Evolutionary conservation across 2,113 vertebrate species (phyloP), one percentile per base, ranked within the genome.

Genomic region (Nannospalax galili): DNA sequence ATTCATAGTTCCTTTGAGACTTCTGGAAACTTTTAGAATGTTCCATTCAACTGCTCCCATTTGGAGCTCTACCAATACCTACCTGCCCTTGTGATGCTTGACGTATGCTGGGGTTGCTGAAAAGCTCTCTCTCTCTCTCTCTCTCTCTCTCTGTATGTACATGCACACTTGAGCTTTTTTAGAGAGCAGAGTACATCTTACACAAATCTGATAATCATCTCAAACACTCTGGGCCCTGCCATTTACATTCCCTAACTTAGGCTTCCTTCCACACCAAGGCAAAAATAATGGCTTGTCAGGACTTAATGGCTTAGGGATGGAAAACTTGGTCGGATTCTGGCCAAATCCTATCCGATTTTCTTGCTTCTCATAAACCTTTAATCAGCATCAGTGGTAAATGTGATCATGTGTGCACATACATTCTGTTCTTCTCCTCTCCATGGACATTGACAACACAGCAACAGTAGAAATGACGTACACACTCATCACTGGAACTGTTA

Each of bases 311-410:
- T 98, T 99, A 99, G 92, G 95, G 98, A 98, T 98, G 97, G 98
- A 97, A 99, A 99, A 98, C 98, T 98, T 98, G 98, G 97, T 98
- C 60, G 84, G 98, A 99, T 99, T 98, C 97, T 97, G 94, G 77
- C 95, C 97, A 98, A 99, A 99, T 99, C 98, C 98, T 98, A 98
- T 98, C 98, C 98, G 98, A 98, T 98, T 98, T 99, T 98, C 98
- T 98, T 98, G 93, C 96, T 98, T 98, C 93, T 98, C 97, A 89
- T 98, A 98, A 99, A 98, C 97, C 98, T 98, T 98, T 98, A 98
- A 98, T 98, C 98, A 98, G 98, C 92, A 98, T 98, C 98, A 96
- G n/a, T 52, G 95, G 95, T 84, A 22, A 84, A 64, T 42, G 56
- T 78, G 87, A 79, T 37, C 67, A 11, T 20, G 58, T 40, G 72